These are phyloP conservation scores for Myotis brandtii DNA, from an alignment of 2,113 vertebrate genomes.

Conservation along the genomic window DNA sequence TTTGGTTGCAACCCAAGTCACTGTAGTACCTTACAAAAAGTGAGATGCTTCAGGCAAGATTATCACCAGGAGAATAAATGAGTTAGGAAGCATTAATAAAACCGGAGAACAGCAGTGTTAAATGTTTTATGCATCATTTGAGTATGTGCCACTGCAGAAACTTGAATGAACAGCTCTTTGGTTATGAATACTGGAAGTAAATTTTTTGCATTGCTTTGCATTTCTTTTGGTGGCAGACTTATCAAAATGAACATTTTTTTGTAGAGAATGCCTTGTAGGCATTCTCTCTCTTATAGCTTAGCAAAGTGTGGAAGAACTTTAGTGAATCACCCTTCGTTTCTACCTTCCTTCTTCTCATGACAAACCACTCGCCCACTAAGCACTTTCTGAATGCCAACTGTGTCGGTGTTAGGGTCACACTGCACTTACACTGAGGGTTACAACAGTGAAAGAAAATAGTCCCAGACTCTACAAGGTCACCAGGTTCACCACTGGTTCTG, in stretches of 20 bases:
- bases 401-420: not conserved
- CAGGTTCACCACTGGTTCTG: not conserved
- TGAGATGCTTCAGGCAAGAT: conserved; percentile 76
- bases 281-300: conserved; percentile 20
- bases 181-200: conserved; percentile 62
- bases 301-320: not conserved
- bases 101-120: conserved; percentile 65
- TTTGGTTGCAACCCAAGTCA: conserved; percentile 71
- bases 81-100: conserved; percentile 79
- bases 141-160: conserved; percentile 65
- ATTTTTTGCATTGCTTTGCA: conserved; percentile 58
- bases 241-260: conserved; percentile 60
- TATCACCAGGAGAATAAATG: conserved; percentile 77
- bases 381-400: not conserved
- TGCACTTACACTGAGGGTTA: not conserved
- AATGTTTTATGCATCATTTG: conserved; percentile 79
- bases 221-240: conserved; percentile 57
- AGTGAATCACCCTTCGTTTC: not conserved
- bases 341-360: not conserved
- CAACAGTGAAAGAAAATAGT: not conserved
- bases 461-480: not conserved
- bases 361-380: not conserved
- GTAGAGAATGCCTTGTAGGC: conserved; percentile 34
- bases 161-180: conserved; percentile 66
- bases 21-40: conserved; percentile 72